A percentile compares a stretch with the other conserved stretches of the same genome.
Evolutionary conservation across 2,797 vertebrate genomes (phyloP).

Genomic region (Melanotaenia trifasciata): DNA sequence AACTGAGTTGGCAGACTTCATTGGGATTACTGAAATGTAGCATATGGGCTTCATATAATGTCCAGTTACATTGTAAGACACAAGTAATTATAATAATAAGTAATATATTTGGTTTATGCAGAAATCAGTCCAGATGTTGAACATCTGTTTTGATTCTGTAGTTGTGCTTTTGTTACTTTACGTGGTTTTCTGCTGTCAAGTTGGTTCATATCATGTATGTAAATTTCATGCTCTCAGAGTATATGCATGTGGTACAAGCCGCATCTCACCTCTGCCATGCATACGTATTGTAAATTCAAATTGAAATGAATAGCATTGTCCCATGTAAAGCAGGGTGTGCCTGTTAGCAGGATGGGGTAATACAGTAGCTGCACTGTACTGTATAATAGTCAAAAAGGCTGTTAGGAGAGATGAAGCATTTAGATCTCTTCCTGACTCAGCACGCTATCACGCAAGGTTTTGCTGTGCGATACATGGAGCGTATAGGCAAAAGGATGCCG

Average conservation of each 20-base stretch:
- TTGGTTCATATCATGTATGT: slow-evolving; percentile 47
- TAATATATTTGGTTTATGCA: slow-evolving; percentile 74
- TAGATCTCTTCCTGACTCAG: slow-evolving; percentile 31
- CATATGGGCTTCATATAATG: slow-evolving; percentile 69
- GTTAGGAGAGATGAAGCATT: slow-evolving; percentile 31
- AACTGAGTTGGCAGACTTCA: slow-evolving; percentile 64
- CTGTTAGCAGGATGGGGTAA: slow-evolving; percentile 33
- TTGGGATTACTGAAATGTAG: slow-evolving; percentile 66
- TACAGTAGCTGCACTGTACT: slow-evolving; percentile 56
- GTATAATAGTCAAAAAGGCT: slow-evolving; percentile 8
- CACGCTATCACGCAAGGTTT: neutral
- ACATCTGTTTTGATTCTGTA: slow-evolving; percentile 72
- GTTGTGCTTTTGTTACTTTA: slow-evolving; percentile 56
- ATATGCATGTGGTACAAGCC: slow-evolving; percentile 7
- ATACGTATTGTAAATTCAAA: slow-evolving; percentile 64
- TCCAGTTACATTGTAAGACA: slow-evolving; percentile 71
- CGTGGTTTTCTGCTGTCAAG: slow-evolving; percentile 64
- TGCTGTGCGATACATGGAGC: slow-evolving; percentile 6
- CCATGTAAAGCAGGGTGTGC: slow-evolving; percentile 59
- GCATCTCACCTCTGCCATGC: slow-evolving; percentile 2
- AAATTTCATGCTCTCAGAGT: slow-evolving; percentile 38
- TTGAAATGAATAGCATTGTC: slow-evolving; percentile 50
- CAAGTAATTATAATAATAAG: slow-evolving; percentile 75
- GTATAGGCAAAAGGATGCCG: slow-evolving; percentile 22
- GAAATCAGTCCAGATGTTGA: slow-evolving; percentile 72